Evolutionary conservation across 2,113 vertebrate species (phyloP).

Genomic region (Sterna hirundo): DNA sequence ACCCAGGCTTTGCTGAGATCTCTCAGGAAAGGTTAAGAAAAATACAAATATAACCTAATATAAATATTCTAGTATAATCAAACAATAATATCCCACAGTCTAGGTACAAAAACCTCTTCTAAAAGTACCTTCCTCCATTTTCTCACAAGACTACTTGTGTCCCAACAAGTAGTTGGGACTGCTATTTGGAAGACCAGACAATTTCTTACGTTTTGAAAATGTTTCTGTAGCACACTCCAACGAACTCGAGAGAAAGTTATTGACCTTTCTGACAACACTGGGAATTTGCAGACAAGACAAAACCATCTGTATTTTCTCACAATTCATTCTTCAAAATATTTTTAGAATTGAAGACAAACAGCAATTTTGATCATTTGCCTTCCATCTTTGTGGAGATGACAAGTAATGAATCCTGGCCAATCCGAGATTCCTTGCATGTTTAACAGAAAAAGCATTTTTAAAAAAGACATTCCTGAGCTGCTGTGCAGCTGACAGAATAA

Average conservation of each 20-base stretch:
- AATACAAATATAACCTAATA: not conserved
- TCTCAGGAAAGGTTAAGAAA: not conserved
- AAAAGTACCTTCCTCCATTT: not conserved
- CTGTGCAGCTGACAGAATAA: not conserved
- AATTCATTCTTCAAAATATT: not conserved
- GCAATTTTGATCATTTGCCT: not conserved
- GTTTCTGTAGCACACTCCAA: not conserved
- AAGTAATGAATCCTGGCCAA: not conserved
- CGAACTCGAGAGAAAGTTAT: not conserved
- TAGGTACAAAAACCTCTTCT: not conserved
- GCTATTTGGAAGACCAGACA: not conserved
- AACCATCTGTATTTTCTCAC: not conserved
- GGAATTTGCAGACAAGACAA: not conserved
- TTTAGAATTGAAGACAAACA: not conserved
- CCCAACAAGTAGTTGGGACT: too few relatives aligned
- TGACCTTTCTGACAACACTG: not conserved
- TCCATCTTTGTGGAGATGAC: not conserved
- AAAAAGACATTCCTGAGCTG: not conserved
- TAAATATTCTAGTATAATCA: not conserved
- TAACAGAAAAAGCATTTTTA: not conserved
- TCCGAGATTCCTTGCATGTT: not conserved
- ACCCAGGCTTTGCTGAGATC: not conserved
- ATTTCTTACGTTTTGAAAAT: not conserved
- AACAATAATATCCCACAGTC: not conserved
- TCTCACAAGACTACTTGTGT: too few relatives aligned